Percentiles rank a stretch among this genome's conserved stretches.
Conservation (phyloP, 37 sponge, comb jelly and placozoan genomes). For the Crambe crambe region DNA sequence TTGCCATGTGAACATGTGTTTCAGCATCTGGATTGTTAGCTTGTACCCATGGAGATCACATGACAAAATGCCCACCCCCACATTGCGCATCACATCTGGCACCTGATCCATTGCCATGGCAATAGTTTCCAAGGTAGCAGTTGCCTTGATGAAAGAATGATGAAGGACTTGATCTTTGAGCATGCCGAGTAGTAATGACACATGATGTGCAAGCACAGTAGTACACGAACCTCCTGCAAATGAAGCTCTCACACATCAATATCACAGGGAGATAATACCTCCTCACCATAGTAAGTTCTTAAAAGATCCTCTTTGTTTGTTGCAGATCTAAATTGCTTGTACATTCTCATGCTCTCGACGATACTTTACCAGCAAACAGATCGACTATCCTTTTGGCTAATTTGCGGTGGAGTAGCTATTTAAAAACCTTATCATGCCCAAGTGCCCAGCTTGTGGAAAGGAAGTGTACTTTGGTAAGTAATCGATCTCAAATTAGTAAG, state of each 20-base stretch:
- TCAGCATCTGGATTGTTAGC: neutral
- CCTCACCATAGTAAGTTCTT: neutral
- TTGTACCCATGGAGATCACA: neutral
- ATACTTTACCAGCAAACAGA: too few species aligned
- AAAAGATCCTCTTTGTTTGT: neutral
- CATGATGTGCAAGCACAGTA: neutral
- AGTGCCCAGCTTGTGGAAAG: slow-evolving; percentile 85
- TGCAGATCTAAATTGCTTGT: too few species aligned
- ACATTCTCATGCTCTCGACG: too few species aligned
- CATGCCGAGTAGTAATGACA: neutral
- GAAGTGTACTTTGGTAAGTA: slow-evolving; percentile 87
- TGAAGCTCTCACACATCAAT: too few species aligned
- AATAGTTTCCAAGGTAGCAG: slow-evolving; percentile 38
- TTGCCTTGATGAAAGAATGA: slow-evolving; percentile 27
- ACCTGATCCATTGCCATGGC: slow-evolving; percentile 32
- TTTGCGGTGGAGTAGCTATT: too few species aligned
- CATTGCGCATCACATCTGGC: slow-evolving; percentile 29
- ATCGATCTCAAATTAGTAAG: neutral
- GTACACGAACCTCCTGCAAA: neutral
- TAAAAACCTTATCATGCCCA: slow-evolving; percentile 80
- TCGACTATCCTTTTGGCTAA: too few species aligned
- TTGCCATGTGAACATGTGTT: slow-evolving; percentile 1
- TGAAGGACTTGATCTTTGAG: slow-evolving; percentile 11
- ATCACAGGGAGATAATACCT: neutral
- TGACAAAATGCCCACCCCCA: neutral